Base-by-base conservation (phyloP, 2,113 vertebrate species). In the Syngnathus scovelli region DNA sequence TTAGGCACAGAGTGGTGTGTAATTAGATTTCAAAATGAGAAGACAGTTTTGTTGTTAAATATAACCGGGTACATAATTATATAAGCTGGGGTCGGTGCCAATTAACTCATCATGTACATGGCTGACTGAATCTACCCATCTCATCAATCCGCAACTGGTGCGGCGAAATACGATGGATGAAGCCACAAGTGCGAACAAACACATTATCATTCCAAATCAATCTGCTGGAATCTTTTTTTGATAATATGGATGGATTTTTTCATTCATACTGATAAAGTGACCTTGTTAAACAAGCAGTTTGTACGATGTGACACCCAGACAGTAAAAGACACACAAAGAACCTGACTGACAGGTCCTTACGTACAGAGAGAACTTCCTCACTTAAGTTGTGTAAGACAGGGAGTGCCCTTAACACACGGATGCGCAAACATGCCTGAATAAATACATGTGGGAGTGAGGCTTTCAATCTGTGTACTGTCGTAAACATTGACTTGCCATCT, bases 301-400 rank as follows among this genome's bases (percentile, higher is more conserved):
- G 52, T 54, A 19, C 46, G 39, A 19, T 64, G 2, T 49, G 23
- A 37, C 44, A 49, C 43, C 13, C 8, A 64, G 12, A 79, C 41
- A 64, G 70, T 1, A 43, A 74, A 63, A 59, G 56, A 77, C 44
- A 37, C 58, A 72, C 43, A 67, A n/a, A 71, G 43, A 89, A 87
- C 87, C 51, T 82, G 82, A 85, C 81, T 75, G 80, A 87, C 85
- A 37, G 72, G 88, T 87, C 79, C 56, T 71, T 38, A 23, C 73
- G 59, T 37, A 66, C 77, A 73, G 37, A 68, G 66, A 70, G 72
- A 69, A 75, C 64, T 72, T 72, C 55, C 16, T 21, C 13, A 67
- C 65, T 65, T 62, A 79, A 76, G 76, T 74, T 72, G 83, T 81
- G 75, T 76, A 44, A 70, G 75, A 81, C 77, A 84, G 82, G 89